A percentile compares a stretch with the other conserved stretches of the same genome.
These are phyloP conservation scores for Coenonympha glycerion DNA, from an alignment of 2,888 invertebrate species.

Conservation along the genomic window DNA sequence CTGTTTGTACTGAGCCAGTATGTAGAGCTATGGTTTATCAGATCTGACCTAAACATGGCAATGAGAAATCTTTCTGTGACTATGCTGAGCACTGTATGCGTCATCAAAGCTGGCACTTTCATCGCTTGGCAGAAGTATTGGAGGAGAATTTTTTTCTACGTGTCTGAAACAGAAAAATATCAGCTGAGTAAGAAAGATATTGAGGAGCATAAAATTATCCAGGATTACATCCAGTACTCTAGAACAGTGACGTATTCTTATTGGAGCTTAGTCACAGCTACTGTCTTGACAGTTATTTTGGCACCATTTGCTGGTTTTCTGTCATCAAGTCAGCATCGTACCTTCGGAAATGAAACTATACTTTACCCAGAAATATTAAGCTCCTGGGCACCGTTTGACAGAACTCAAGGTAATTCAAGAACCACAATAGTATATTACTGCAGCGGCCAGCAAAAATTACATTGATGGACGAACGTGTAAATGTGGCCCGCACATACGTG, in stretches of 20 bases:
- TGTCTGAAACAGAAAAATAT: slow-evolving; percentile 43
- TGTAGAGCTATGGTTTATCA: slow-evolving; percentile 52
- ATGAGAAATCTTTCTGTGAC: slow-evolving; percentile 53
- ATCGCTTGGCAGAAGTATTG: slow-evolving; percentile 51
- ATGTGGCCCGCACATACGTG: too few relatives aligned
- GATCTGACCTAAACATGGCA: slow-evolving; percentile 45
- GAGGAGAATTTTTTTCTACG: slow-evolving; percentile 44
- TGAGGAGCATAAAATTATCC: slow-evolving; percentile 36
- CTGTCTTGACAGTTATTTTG: slow-evolving; percentile 48
- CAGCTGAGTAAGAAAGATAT: slow-evolving; percentile 41
- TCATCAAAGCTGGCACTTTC: slow-evolving; percentile 51
- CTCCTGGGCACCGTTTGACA: slow-evolving; percentile 60
- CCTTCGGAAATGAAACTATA: slow-evolving; percentile 37
- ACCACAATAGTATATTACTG: too few relatives aligned
- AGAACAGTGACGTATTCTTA: slow-evolving; percentile 52
- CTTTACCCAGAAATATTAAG: slow-evolving; percentile 62
- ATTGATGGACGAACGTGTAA: too few relatives aligned
- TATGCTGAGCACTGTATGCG: slow-evolving; percentile 56
- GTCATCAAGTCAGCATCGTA: slow-evolving; percentile 37
- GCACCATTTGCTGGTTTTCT: slow-evolving; percentile 47
- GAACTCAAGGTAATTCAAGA: slow-evolving; percentile 42
- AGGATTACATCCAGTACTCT: slow-evolving; percentile 50
- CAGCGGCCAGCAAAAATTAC: too few relatives aligned
- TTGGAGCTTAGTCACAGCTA: slow-evolving; percentile 48
- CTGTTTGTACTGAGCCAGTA: slow-evolving; percentile 55